These are phyloP conservation scores for cattle (Bos taurus) DNA, from an alignment of 2,113 vertebrate genomes.

Conservation along the genomic window DNA sequence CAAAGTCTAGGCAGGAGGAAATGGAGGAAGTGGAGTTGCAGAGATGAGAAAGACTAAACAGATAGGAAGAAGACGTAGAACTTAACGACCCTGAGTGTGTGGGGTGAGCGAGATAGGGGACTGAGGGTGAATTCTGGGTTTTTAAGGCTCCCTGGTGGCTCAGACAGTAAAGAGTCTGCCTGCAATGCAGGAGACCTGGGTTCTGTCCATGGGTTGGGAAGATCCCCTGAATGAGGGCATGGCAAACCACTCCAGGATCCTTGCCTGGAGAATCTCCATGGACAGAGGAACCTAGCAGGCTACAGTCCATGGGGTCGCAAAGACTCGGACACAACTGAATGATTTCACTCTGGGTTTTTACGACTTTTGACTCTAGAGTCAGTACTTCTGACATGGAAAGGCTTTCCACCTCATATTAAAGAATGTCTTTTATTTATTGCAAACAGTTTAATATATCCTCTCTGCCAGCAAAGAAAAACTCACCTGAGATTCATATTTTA, in stretches of 20 bases:
- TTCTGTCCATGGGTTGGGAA: neutral
- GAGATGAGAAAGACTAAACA: neutral
- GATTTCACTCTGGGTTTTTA: neutral
- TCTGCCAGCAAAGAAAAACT: conserved; percentile 21
- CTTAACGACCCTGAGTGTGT: neutral
- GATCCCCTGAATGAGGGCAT: neutral
- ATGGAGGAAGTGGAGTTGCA: neutral
- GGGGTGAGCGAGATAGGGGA: neutral
- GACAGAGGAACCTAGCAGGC: neutral
- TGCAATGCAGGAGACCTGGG: neutral
- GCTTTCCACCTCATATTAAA: neutral
- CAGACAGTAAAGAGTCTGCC: neutral
- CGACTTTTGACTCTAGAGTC: neutral
- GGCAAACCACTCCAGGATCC: neutral
- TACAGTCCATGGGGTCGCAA: neutral
- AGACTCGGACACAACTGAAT: neutral
- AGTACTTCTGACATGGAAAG: neutral
- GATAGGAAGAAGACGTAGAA: neutral
- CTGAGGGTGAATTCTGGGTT: neutral
- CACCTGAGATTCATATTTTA: conserved; percentile 19
- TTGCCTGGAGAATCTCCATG: neutral
- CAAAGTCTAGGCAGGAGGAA: neutral
- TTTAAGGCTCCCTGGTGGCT: neutral
- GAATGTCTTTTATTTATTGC: neutral
- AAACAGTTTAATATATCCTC: neutral